Conservation (phyloP, 2,888 invertebrate species). For the Chrysolina haemoptera region DNA sequence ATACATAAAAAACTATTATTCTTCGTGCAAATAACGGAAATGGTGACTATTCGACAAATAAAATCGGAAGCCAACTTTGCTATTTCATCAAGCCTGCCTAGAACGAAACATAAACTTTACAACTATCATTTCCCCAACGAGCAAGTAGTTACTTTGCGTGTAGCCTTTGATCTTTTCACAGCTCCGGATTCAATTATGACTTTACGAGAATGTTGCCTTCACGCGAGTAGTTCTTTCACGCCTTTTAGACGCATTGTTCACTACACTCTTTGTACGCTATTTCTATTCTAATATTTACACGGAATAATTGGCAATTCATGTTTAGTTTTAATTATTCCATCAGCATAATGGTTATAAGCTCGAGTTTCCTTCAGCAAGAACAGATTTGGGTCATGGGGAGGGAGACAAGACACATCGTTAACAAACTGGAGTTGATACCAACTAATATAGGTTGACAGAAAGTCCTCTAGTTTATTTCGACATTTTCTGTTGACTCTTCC, state of each 20-base stretch:
- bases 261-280: constrained; percentile 25
- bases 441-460: no score
- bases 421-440: no score
- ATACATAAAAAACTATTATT: no score
- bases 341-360: constrained; percentile 8
- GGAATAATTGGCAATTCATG: constrained; percentile 35
- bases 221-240: constrained; percentile 24
- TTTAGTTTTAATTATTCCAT: constrained; percentile 26
- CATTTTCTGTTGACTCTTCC: no score
- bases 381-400: background rate
- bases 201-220: constrained; percentile 25
- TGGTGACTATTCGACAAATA: background rate
- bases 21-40: no score
- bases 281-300: constrained; percentile 37
- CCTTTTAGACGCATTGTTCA: constrained; percentile 26
- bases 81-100: background rate
- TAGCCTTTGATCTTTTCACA: constrained; percentile 26
- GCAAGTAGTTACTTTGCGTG: constrained; percentile 7
- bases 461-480: no score
- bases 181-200: constrained; percentile 28
- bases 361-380: background rate
- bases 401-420: background rate
- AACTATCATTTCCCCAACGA: constrained; percentile 3
- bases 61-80: background rate
- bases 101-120: constrained; percentile 1